Conservation (phyloP, 2,113 vertebrate genomes). For the Scophthalmus maximus region DNA sequence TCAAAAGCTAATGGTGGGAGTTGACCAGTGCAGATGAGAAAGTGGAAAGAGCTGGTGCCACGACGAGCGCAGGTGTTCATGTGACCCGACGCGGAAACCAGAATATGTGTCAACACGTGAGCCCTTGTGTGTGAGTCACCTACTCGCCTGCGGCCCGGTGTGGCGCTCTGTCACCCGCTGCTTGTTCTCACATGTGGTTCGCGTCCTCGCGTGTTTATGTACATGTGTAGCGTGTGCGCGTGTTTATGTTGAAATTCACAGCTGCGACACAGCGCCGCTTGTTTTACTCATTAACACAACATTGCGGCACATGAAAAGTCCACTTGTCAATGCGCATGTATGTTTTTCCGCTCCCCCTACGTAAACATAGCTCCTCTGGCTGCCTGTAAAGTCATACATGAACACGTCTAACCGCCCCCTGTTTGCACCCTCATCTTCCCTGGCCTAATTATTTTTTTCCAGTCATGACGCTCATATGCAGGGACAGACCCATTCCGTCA, state of each 20-base stretch:
- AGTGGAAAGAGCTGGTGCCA: conserved; percentile 36
- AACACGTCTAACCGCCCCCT: neutral
- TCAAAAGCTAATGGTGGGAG: conserved; percentile 26
- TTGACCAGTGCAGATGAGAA: conserved; percentile 32
- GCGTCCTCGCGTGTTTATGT: conserved; percentile 50
- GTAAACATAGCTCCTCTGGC: conserved; percentile 47
- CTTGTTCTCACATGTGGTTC: conserved; percentile 39
- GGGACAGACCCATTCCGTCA: conserved; percentile 60
- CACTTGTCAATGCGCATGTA: conserved; percentile 55
- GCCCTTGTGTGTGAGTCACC: conserved; percentile 30
- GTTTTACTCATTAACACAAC: conserved; percentile 60
- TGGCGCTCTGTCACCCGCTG: conserved; percentile 28
- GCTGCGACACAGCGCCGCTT: conserved; percentile 37
- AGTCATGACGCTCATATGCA: conserved; percentile 37
- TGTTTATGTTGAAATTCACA: conserved; percentile 50
- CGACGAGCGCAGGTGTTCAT: conserved; percentile 54
- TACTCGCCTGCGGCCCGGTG: conserved; percentile 26
- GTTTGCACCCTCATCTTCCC: conserved; percentile 16
- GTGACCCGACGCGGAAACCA: conserved; percentile 12
- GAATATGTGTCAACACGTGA: conserved; percentile 50
- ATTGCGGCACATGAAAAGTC: conserved; percentile 54
- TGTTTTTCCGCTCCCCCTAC: conserved; percentile 42
- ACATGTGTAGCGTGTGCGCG: conserved; percentile 29
- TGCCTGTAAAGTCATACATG: conserved; percentile 20
- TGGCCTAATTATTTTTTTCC: conserved; percentile 48